Evolutionary conservation across 2,797 vertebrate genomes (phyloP), one percentile per base, ranked within the genome.

Genomic region (Ctenochaetus hawaiiensis): DNA sequence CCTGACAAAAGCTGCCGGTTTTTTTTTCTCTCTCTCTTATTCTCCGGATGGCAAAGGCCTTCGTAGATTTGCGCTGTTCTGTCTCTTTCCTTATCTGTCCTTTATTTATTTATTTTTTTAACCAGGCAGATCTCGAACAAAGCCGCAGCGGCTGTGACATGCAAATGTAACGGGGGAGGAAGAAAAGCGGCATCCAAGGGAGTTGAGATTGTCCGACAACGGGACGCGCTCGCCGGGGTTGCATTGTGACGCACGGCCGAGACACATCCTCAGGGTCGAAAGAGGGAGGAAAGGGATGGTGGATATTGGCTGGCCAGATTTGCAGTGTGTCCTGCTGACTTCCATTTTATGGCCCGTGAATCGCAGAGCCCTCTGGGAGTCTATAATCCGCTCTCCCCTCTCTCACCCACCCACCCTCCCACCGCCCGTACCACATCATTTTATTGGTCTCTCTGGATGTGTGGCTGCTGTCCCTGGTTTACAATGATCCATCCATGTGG

Each of bases 311-410:
- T 64, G 82, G 83, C 82, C 86, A 92, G 90, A 92, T 95, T 83
- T 91, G 88, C 81, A 88, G 90, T 77, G 78, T 90, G 90, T 94
- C 95, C 94, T 92, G 95, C 95, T 95, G 94, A 94, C 94, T 95
- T 92, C 90, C 91, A 94, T 95, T 94, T 95, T 91, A 92, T 93
- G 82, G 90, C 67, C 85, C 48, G 87, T 95, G 94, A 95, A 95
- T 95, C 70, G 87, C 86, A 4, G 77, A 86, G 89, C 91, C 94
- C 91, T 93, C 93, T 89, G 93, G 95, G 94, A 95, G 95, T 94
- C 94, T 89, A 84, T 96, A 96, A 96, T 95, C 95, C 93, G 20
- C 34, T 26, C 58, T 9, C 77, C 34, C 59, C 47, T 30, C 56
- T 52, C 56, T 37, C 34, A 9, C 74, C 34, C 34, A 9, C 74